Conservation (phyloP, 2,888 invertebrate species). For the Oscheius onirici region DNA sequence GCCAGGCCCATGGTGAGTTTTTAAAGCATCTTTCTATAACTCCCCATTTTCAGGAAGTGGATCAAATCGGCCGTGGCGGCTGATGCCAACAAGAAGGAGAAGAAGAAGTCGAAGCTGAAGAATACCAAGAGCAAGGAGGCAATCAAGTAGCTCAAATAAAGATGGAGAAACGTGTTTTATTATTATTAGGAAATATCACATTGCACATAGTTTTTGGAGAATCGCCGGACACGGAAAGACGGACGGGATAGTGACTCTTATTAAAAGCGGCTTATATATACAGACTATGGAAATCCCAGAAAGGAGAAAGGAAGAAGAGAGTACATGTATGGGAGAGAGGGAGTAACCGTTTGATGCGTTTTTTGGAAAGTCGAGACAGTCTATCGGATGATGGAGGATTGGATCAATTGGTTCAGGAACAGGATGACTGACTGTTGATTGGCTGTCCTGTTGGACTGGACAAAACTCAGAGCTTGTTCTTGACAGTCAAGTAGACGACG, state of each 20-base stretch:
- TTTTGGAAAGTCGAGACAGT: not conserved
- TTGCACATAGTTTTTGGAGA: not conserved
- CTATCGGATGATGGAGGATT: constrained; percentile 42
- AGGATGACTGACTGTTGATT: constrained; percentile 34
- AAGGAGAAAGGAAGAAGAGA: not conserved
- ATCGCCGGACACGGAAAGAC: not conserved
- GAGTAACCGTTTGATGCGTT: constrained; percentile 18
- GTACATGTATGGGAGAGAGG: constrained; percentile 12
- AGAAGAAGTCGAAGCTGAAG: not conserved
- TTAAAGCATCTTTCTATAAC: no score
- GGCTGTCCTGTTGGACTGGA: constrained; percentile 34
- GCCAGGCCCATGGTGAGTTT: no score
- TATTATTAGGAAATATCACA: not conserved
- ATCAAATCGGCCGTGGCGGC: no score
- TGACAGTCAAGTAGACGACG: constrained; percentile 47
- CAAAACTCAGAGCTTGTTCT: constrained; percentile 34
- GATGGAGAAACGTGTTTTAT: not conserved
- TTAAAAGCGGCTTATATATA: not conserved
- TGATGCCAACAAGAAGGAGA: not conserved
- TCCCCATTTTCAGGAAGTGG: no score
- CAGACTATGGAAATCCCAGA: not conserved
- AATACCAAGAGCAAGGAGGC: not conserved
- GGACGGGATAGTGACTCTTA: not conserved
- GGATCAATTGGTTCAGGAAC: constrained; percentile 44
- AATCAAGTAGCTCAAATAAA: no score